Conservation (phyloP, 2,113 vertebrate species). For the Spheniscus mendiculus region DNA sequence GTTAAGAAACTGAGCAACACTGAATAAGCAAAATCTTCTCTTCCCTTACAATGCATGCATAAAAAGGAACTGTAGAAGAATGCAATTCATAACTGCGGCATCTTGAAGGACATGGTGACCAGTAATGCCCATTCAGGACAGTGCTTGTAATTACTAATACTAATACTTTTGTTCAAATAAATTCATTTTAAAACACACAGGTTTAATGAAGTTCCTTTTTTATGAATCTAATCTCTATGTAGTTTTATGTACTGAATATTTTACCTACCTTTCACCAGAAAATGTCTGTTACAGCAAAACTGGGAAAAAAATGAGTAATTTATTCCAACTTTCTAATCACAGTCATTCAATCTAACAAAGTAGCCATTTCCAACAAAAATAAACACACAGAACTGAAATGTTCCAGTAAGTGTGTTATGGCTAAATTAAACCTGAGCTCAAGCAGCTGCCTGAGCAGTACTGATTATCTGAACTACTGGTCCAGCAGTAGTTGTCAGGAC, state of each 20-base stretch:
- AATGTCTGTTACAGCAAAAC: neutral
- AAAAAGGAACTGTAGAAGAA: neutral
- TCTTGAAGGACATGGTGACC: neutral
- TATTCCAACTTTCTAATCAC: neutral
- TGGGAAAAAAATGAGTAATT: accelerated
- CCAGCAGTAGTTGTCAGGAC: neutral
- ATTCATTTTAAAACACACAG: neutral
- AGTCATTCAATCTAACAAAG: neutral
- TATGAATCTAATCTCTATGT: neutral
- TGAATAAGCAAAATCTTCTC: neutral
- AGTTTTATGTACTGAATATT: neutral
- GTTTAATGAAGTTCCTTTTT: neutral
- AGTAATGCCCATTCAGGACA: neutral
- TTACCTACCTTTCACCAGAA: neutral
- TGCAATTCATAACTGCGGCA: neutral
- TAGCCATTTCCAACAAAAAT: neutral
- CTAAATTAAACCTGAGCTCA: neutral
- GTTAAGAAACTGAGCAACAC: neutral
- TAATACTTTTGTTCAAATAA: neutral
- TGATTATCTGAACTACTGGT: too few species aligned
- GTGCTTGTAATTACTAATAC: neutral
- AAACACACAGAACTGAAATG: neutral
- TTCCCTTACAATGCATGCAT: neutral
- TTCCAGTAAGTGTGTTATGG: neutral
- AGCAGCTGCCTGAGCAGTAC: neutral